phyloP scores from a whole-genome alignment of 2,888 invertebrate species.

The Eremobia ochroleuca region DNA sequence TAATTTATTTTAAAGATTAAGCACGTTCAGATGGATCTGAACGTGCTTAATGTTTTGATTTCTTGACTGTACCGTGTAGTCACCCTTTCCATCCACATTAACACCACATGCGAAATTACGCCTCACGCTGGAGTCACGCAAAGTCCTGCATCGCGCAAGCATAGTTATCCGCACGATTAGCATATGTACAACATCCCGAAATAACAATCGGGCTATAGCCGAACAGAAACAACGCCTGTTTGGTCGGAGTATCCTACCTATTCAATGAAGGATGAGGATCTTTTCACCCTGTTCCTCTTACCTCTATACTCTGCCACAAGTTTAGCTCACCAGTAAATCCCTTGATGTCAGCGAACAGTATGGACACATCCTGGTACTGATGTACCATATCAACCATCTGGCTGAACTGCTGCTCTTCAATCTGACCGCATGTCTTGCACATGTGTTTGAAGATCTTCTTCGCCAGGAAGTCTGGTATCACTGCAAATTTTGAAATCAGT shows the following conservation, averaged over 20 bases:
- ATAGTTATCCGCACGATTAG: neutral
- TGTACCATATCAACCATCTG: conserved; percentile 96
- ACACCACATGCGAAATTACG: neutral
- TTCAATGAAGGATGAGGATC: neutral
- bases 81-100: neutral
- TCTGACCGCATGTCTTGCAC: conserved; percentile 93
- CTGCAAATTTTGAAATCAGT: conserved; percentile 85
- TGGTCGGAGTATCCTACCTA: neutral
- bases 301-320: neutral
- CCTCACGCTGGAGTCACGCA: neutral
- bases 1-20: too few species aligned
- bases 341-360: conserved; percentile 98
- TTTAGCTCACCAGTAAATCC: conserved; percentile 94
- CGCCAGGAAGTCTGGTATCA: conserved; percentile 98
- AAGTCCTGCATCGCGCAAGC: neutral
- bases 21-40: too few species aligned
- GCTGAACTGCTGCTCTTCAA: conserved; percentile 97
- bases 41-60: neutral
- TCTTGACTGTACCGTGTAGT: neutral
- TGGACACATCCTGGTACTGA: conserved; percentile 98
- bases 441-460: conserved; percentile 97
- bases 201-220: too few species aligned
- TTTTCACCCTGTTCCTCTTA: neutral
- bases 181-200: neutral
- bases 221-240: neutral